Base-by-base conservation (phyloP, 2,113 vertebrate genomes). In the Brienomyrus brachyistius region DNA sequence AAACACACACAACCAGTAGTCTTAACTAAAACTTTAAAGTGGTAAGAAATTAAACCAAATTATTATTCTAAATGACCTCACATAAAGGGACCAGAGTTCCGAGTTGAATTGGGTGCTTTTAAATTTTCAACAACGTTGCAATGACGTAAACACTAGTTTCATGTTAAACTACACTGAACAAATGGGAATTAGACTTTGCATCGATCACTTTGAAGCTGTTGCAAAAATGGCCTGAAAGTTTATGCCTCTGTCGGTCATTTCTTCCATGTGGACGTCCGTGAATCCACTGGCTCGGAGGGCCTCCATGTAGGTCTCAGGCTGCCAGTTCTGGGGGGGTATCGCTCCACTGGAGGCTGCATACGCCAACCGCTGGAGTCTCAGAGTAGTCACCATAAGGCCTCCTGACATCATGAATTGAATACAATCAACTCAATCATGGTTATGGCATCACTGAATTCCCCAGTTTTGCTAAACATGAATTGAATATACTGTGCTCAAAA, bases 191-290 rank as follows among this genome's bases (percentile, higher is more conserved):
- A 47, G 23, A 23, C 17, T 59, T 17, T 5, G 52, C 62, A 77
- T 43, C 27, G 2, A 27, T 94, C 54, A 94, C 86, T 95, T 94
- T 1, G 9, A 74, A 40, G 94, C 94, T 88, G 91, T 95, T 19
- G 94, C 94, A 90, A 92, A 95, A 85, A 96, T 95, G 8, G 92
- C 95, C 88, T 96, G 93, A 92, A 95, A 94, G 1, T 77, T 86
- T 27, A 92, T 52, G 6, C 52, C 2, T 48, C 89, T 82, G 21
- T 93, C 54, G 8, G 84, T 86, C 40, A 35, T 92, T 74, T 95
- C 90, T 88, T 95, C 93, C 93, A 96, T 94, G 21, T 74, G 92
- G 52, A 96, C 89, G 1, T 95, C 91, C 88, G 83, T 93, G 91
- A 96, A 96, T 59, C 95, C 95, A 23, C 92, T 91, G 43, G 92